These are phyloP conservation scores for Bostrychus sinensis DNA, from an alignment of 2,113 vertebrate genomes.

Conservation along the genomic window DNA sequence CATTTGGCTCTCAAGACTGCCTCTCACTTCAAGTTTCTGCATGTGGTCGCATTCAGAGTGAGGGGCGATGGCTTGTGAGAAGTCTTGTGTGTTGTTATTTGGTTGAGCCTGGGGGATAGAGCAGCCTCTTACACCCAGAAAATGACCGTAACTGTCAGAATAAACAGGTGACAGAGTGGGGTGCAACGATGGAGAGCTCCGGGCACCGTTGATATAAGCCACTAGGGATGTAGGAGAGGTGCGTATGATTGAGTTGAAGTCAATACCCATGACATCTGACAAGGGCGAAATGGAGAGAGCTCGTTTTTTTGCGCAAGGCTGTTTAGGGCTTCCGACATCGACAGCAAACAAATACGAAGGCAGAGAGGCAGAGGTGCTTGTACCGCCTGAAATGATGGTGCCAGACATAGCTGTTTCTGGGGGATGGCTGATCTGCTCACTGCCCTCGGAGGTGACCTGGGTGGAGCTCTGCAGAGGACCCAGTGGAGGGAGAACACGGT, in stretches of 20 bases:
- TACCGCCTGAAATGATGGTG: conserved; percentile 62
- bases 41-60: conserved; percentile 75
- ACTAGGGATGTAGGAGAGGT: conserved; percentile 94
- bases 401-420: conserved; percentile 79
- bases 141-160: conserved; percentile 92
- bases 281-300: conserved; percentile 87
- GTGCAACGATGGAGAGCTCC: conserved; percentile 82
- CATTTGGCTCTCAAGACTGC: conserved; percentile 75
- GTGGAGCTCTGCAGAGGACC: conserved; percentile 72
- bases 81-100: conserved; percentile 57
- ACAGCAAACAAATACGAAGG: conserved; percentile 84
- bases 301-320: conserved; percentile 86
- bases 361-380: conserved; percentile 82
- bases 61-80: conserved; percentile 51
- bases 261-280: conserved; percentile 89
- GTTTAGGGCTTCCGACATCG: conserved; percentile 80
- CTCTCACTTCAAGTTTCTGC: conserved; percentile 84
- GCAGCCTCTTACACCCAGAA: conserved; percentile 89
- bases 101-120: conserved; percentile 83
- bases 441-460: conserved; percentile 77
- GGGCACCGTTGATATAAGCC: conserved; percentile 91
- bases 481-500: conserved; percentile 81
- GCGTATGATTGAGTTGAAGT: conserved; percentile 93
- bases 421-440: conserved; percentile 75
- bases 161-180: conserved; percentile 82